Evolutionary conservation across 2,797 vertebrate species (phyloP).

Genomic region (Melanotaenia maccullochi): DNA sequence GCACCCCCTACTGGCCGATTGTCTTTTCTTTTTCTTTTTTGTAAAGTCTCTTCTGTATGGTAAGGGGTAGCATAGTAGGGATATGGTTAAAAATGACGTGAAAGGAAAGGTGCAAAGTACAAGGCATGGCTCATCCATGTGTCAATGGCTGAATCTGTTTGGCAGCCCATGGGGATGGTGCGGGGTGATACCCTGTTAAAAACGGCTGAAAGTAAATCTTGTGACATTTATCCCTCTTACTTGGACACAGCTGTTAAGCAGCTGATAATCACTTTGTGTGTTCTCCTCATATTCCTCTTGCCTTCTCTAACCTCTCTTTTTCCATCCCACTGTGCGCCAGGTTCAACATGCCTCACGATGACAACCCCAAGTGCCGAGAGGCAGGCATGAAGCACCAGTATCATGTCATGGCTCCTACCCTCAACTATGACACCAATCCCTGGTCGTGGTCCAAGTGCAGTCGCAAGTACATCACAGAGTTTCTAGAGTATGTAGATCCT

Average conservation of each 20-base stretch:
- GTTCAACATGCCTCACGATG: constrained; percentile 97
- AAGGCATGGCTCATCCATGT: constrained; percentile 3
- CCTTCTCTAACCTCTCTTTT: constrained; percentile 1
- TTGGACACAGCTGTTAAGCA: constrained; percentile 50
- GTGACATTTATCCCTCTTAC: constrained; percentile 69
- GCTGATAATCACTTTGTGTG: constrained; percentile 57
- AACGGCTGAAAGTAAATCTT: constrained; percentile 54
- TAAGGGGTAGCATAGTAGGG: constrained; percentile 11
- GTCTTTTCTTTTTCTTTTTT: neutral
- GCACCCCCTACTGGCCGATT: neutral
- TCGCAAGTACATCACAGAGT: constrained; percentile 97
- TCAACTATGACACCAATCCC: constrained; percentile 95
- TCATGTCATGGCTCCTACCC: constrained; percentile 96
- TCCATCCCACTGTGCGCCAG: constrained; percentile 67
- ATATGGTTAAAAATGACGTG: neutral
- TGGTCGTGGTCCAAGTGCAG: constrained; percentile 99
- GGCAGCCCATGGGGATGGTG: constrained; percentile 14
- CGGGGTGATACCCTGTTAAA: constrained; percentile 35
- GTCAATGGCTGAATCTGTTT: constrained; percentile 26
- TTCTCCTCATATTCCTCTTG: constrained; percentile 36
- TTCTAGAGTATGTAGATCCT: constrained; percentile 91
- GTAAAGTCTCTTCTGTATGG: neutral
- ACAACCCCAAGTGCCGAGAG: constrained; percentile 95
- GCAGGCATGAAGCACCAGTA: constrained; percentile 92
- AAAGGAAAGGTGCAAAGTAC: constrained; percentile 9